Evolutionary conservation across 2,888 invertebrate genomes (phyloP), one percentile per base, ranked within the genome.

Genomic region (Hemicrepidius hirtus): DNA sequence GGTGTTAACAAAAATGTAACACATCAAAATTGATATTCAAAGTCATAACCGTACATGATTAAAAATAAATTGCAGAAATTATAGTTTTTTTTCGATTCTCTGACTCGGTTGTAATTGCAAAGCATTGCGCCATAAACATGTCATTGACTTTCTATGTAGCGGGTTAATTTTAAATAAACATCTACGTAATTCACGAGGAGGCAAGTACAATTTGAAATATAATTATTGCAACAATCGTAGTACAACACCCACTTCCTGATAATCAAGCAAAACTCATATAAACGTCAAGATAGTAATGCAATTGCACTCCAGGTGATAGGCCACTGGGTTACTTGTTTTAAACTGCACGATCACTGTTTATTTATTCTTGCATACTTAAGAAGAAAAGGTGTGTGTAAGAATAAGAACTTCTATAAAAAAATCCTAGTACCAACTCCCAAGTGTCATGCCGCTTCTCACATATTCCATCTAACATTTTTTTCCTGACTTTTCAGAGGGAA

Each of bases 301-400:
- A 79, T 79, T 76, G 78, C 79, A 80, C 80, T 80, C 78, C 79
- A 75, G 82, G 83, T 83, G 82, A 82, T 82, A 83, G 83, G 83
- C 82, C 82, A 83, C 82, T 83, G 80, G 83, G 83, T 83, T 82
- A 82, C 80, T 78, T 80, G 77, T 50, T 64, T 64, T 41, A 62
- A 57, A 41, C 21, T 57, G 66, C 72, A 72, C 66, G 57, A 66
- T 57, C 55, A 41, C 66, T 66, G 53, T 37, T 46, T 46, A 24
- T 24, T 3, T 24, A 3, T 2, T 32, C 5, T 9, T 46, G 20
- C 46, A 9, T 20, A 40, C 3, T 46, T 46, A 46, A 9, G 3
- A 46, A 3, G 13, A n/a, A 40, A 13, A 46, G 9, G 46, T 9
- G 46, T 46, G 46, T n/a, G n/a, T n/a, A n/a, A n/a, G n/a, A n/a